phyloP scores from a whole-genome alignment of 1,140 invertebrate genomes.

The Diachasmimorpha longicaudata region DNA sequence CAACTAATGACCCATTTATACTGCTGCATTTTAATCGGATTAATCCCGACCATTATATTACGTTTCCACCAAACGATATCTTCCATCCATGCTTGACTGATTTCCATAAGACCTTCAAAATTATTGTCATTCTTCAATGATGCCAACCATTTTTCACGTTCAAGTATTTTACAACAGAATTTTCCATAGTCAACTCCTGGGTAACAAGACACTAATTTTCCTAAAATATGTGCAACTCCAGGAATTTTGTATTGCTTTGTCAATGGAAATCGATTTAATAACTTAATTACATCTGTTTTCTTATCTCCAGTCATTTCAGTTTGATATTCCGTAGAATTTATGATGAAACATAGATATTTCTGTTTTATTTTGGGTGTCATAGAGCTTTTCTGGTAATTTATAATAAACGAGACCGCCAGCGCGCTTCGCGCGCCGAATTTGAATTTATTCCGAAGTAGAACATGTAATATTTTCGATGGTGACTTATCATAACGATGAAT shows the following conservation, averaged over 20 bases:
- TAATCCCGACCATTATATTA: conserved; percentile 15
- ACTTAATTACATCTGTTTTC: neutral
- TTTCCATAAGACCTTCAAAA: neutral
- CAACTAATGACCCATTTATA: conserved; percentile 33
- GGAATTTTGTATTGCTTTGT: neutral
- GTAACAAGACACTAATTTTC: neutral
- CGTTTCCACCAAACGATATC: conserved; percentile 34
- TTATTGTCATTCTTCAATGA: neutral
- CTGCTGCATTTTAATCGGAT: conserved; percentile 16
- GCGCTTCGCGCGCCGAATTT: no score
- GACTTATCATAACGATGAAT: no score
- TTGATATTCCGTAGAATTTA: neutral
- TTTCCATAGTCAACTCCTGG: conserved; percentile 23
- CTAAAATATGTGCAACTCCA: neutral
- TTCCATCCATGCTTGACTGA: no score
- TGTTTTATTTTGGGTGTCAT: neutral
- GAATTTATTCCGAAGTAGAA: no score
- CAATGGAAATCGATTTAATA: neutral
- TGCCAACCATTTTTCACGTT: conserved; percentile 28
- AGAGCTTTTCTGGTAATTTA: neutral
- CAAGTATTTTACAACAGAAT: conserved; percentile 25
- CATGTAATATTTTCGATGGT: no score
- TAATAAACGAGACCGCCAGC: no score
- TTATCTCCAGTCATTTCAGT: neutral
- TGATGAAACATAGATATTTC: conserved; percentile 5